Base-by-base conservation (phyloP, 2,888 invertebrate species). In the Microplitis deprimator region DNA sequence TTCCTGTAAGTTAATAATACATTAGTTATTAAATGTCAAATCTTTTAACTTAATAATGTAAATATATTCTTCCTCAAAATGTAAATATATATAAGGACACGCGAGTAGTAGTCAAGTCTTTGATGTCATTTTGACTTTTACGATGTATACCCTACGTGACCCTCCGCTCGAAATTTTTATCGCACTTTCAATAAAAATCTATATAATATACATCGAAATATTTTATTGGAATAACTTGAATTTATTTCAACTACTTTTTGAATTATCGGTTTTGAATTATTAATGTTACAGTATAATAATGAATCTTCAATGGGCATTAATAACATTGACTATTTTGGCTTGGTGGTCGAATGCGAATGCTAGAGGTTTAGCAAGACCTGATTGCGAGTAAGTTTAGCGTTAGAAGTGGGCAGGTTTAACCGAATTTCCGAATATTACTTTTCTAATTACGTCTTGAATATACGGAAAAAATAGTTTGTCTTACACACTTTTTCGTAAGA, bases 331-430 rank as follows among this genome's bases (percentile, higher is more conserved):
- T 77, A 81, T 85, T 78, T 81, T 84, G 50, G 74, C 80, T 77
- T 85, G 84, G 80, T 84, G 83, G 73, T 80, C 83, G 62, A 82
- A 79, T 71, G 82, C 81, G 6, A 77, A 79, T 65, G 83, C 79
- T 60, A 79, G 76, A 40, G 67, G 62, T 16, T 29, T 68, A 61
- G 39, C 61, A 7, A 80, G 80, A 75, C 78, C 77, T 59, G 83
- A 85, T 73, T 85, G 85, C 85, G 84, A 85, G 85, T 85, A 78
- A 82, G 85, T 84, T 75, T 61, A 29, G 1, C 20, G 1, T 20
- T 20, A 20, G 1, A 20, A 1, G 1, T 20, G 20, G 20, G 20
- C 20, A 20, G 20, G 1, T 50, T 50, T 50, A 50, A 6, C 50
- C 5, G 7, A 41, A 41, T n/a, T 6, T 74, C 71, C 8, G 13